Percentiles rank a stretch among this genome's conserved stretches.
These are phyloP conservation scores for Oscheius onirici DNA, from an alignment of 2,888 invertebrate genomes.

Conservation along the genomic window DNA sequence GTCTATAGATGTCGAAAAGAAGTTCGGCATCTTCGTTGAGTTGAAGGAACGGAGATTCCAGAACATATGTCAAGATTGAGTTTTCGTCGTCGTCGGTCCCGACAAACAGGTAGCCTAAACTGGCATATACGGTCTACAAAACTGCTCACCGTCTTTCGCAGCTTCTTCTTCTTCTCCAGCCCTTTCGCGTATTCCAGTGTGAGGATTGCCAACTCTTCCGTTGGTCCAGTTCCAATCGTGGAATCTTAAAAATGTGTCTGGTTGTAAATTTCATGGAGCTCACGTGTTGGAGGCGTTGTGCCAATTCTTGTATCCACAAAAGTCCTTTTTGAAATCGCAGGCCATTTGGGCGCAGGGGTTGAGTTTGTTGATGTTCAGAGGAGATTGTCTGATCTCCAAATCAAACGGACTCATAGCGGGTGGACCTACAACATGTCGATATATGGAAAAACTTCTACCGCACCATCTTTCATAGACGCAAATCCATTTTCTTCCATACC, in stretches of 20 bases:
- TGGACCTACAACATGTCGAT: slow-evolving; percentile 14
- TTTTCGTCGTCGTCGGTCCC: slow-evolving; percentile 52
- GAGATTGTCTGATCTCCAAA: slow-evolving; percentile 22
- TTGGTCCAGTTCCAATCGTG: slow-evolving; percentile 44
- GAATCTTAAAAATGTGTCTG: slow-evolving; percentile 33
- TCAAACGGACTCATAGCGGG: slow-evolving; percentile 30
- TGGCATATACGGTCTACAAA: too few species aligned
- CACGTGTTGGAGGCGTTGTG: slow-evolving; percentile 37
- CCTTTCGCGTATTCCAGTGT: slow-evolving; percentile 46
- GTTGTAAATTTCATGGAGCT: background rate
- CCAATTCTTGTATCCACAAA: slow-evolving; percentile 54
- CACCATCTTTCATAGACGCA: slow-evolving; percentile 6
- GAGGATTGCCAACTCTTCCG: slow-evolving; percentile 48
- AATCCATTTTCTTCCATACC: background rate
- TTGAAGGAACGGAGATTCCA: slow-evolving; percentile 56
- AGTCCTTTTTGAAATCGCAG: slow-evolving; percentile 51
- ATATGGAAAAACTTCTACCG: too few species aligned
- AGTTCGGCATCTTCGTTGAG: slow-evolving; percentile 53
- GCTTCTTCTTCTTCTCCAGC: slow-evolving; percentile 22
- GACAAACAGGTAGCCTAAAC: slow-evolving; percentile 59
- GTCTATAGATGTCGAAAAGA: slow-evolving; percentile 59
- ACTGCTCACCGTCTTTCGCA: background rate
- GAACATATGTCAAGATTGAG: slow-evolving; percentile 49
- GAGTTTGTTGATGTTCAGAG: slow-evolving; percentile 31
- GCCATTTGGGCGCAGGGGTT: slow-evolving; percentile 47